Conservation (phyloP, 2,113 vertebrate genomes). For the Carollia perspicillata region DNA sequence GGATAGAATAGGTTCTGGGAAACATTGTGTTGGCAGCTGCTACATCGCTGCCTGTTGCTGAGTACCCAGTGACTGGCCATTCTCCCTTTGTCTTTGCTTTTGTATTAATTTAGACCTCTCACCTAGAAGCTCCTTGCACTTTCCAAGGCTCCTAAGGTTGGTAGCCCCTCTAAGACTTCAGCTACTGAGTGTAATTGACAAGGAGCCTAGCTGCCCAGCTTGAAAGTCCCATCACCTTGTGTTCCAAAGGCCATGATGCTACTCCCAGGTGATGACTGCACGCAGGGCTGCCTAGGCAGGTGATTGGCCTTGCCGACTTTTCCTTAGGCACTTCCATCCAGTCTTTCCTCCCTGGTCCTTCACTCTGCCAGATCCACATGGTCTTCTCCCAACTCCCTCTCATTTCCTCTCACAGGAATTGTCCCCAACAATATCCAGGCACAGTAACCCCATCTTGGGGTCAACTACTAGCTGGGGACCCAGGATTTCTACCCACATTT, state of each 20-base stretch:
- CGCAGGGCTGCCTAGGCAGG: no score
- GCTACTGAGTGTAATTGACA: background rate
- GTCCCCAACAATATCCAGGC: background rate
- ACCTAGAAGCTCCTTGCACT: background rate
- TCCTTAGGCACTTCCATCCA: background rate
- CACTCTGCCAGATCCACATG: background rate
- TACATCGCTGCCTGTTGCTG: background rate
- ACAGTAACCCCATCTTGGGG: background rate
- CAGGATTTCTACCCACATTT: background rate
- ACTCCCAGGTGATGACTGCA: background rate
- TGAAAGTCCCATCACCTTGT: background rate
- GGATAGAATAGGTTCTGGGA: background rate
- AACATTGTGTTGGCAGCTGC: background rate
- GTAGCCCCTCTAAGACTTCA: background rate
- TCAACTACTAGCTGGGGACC: background rate
- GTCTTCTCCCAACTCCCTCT: background rate
- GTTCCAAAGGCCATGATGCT: background rate
- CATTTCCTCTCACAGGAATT: background rate
- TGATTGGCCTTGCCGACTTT: background rate
- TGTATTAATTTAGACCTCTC: background rate
- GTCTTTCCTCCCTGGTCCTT: background rate
- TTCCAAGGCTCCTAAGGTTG: background rate
- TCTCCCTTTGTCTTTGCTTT: background rate
- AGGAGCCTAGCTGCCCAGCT: background rate
- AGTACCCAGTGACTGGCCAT: background rate